Evolutionary conservation across 2,113 vertebrate species (phyloP), one percentile per base, ranked within the genome.

Genomic region (Oncorhynchus nerka): DNA sequence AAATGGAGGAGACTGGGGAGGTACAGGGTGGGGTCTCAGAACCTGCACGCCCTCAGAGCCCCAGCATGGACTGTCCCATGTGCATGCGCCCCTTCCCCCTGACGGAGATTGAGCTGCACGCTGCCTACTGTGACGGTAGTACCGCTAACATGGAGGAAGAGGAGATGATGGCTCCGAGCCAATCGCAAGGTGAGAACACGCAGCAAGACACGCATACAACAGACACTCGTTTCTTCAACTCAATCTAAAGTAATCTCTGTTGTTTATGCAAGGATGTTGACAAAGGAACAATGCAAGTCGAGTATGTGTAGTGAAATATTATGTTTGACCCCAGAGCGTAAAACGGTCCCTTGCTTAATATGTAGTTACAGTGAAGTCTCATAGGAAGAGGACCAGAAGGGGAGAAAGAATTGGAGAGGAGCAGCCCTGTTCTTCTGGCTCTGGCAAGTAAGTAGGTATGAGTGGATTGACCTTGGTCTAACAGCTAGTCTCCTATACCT

Each of bases 121-220:
- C 97, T 0, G 97, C 97, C 76, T 96, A 92, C 92, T 99, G 97
- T 84, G 92, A 95, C 3, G 96, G 93, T 26, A 16, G 74, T 1
- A 4, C 72, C 66, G 75, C 51, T 15, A 68, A 77, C 0, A 45
- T 73, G 12, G 12, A 73, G 15, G 80, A 68, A 1, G 30, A 76
- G 66, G 39, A 45, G 39, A 45, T 45, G 39, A 16, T 19, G 66
- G 26, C 3, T 24, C 24, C 2, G 66, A 22, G 13, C 6, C 59
- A n/a, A 8, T 62, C 59, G 9, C 59, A 62, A 22, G 59, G 59
- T 62, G 30, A 68, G 66, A 13, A 22, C 32, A 48, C 2, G 9
- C 39, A 45, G 39, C 9, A 12, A 45, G 39, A 45, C 9, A 45
- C 39, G 7, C 39, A 11, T 45, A 45, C 39, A 45, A 12, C 9